Conservation (phyloP, 2,113 vertebrate species). For the Platichthys stellatus region DNA sequence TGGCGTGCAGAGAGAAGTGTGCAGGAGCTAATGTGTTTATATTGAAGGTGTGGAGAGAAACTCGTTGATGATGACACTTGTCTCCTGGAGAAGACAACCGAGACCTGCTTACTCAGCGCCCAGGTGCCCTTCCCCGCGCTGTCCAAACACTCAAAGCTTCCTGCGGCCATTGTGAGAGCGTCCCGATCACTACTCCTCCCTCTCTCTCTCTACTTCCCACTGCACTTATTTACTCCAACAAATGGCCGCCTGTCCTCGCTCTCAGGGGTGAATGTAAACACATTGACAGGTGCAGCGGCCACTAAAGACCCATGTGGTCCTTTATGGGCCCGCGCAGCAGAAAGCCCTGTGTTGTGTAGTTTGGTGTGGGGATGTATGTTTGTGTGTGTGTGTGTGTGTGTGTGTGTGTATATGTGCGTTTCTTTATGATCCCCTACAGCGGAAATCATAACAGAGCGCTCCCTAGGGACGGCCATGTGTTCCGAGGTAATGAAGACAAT, state of each 20-base stretch:
- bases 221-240: conserved; percentile 50
- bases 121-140: conserved; percentile 18
- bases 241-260: conserved; percentile 26
- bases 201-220: conserved; percentile 25
- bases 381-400: not conserved
- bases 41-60: conserved; percentile 51
- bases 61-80: conserved; percentile 50
- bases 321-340: conserved; percentile 44
- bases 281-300: conserved; percentile 73
- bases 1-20: not conserved
- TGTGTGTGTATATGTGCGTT: conserved; percentile 27
- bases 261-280: conserved; percentile 64
- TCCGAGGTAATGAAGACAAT: conserved; percentile 58
- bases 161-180: conserved; percentile 20
- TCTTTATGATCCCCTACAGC: conserved; percentile 55
- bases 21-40: conserved; percentile 35
- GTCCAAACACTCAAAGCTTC: conserved; percentile 46
- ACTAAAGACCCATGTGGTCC: conserved; percentile 57
- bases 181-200: conserved; percentile 4
- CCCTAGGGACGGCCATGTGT: conserved; percentile 59
- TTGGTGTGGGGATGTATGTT: conserved; percentile 11
- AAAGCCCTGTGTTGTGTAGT: conserved; percentile 27
- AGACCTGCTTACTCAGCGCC: conserved; percentile 61
- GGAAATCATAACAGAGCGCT: conserved; percentile 62
- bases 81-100: conserved; percentile 46